These are phyloP conservation scores for Diarsia mendica DNA, from an alignment of 2,888 invertebrate species.

Conservation along the genomic window DNA sequence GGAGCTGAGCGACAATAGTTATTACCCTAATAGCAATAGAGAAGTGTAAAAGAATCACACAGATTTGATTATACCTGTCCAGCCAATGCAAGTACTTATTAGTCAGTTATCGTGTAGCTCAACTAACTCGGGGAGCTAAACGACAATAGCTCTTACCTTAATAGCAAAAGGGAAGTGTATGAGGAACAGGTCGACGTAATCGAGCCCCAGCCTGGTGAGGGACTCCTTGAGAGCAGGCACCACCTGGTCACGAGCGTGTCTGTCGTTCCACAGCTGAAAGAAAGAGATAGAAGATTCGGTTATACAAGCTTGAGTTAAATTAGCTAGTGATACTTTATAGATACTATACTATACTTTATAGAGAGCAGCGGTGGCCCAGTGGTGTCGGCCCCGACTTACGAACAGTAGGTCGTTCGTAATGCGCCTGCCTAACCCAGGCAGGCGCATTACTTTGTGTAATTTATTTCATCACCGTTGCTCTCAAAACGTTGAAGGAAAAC, in stretches of 20 bases:
- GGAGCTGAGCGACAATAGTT: background rate
- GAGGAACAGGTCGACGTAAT: slow-evolving; percentile 82
- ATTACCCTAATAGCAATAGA: too few relatives aligned
- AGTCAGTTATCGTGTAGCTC: background rate
- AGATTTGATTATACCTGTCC: background rate
- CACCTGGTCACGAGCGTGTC: slow-evolving; percentile 79
- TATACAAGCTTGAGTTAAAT: background rate
- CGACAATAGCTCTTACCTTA: slow-evolving; percentile 70
- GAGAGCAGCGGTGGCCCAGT: too few relatives aligned
- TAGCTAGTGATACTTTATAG: too few relatives aligned
- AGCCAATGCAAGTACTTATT: background rate
- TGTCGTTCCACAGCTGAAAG: slow-evolving; percentile 83
- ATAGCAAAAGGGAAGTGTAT: slow-evolving; percentile 81
- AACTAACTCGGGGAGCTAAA: background rate
- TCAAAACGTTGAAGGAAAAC: too few relatives aligned
- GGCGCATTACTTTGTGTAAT: too few relatives aligned
- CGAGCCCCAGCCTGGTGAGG: slow-evolving; percentile 75
- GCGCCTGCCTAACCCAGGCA: too few relatives aligned
- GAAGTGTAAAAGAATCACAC: background rate
- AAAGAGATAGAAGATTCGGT: background rate
- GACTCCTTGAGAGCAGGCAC: slow-evolving; percentile 81
- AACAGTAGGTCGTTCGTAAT: too few relatives aligned
- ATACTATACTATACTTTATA: too few relatives aligned
- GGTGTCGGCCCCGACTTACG: too few relatives aligned
- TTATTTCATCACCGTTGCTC: too few relatives aligned